A percentile compares a stretch with the other conserved stretches of the same genome.
Evolutionary conservation across 2,797 vertebrate genomes (phyloP).

Genomic region (Hydrophis major): DNA sequence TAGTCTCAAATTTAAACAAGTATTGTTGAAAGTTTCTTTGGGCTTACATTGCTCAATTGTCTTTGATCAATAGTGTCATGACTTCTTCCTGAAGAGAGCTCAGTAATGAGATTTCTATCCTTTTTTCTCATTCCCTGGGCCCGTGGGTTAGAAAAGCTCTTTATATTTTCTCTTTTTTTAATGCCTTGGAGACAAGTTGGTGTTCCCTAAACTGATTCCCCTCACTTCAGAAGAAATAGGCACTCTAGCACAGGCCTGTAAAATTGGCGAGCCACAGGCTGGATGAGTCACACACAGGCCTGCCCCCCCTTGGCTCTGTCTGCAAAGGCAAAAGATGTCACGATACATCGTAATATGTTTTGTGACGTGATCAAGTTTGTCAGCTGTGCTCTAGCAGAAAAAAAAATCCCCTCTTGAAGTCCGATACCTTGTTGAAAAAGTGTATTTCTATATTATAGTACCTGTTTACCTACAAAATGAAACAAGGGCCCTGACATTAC

Average conservation of each 20-base stretch:
- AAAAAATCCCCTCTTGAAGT: neutral
- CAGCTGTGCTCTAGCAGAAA: neutral
- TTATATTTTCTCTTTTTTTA: neutral
- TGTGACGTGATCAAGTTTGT: too few relatives aligned
- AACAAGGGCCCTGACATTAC: neutral
- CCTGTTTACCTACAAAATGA: neutral
- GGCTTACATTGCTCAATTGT: neutral
- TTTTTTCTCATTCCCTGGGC: too few relatives aligned
- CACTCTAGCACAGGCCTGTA: neutral
- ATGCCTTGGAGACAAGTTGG: neutral
- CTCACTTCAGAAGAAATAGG: neutral
- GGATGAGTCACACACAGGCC: too few relatives aligned
- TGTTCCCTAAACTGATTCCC: neutral
- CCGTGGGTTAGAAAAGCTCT: neutral
- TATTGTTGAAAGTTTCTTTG: neutral
- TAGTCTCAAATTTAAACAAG: neutral
- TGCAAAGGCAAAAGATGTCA: too few relatives aligned
- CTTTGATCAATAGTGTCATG: neutral
- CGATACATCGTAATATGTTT: too few relatives aligned
- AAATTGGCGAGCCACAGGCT: too few relatives aligned
- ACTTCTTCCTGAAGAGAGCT: neutral
- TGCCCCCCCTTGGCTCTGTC: too few relatives aligned
- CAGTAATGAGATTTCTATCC: neutral
- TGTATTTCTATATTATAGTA: neutral
- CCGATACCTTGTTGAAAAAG: neutral